Evolutionary conservation across 2,888 invertebrate species (phyloP).

Genomic region (Acanthopleura granulata): DNA sequence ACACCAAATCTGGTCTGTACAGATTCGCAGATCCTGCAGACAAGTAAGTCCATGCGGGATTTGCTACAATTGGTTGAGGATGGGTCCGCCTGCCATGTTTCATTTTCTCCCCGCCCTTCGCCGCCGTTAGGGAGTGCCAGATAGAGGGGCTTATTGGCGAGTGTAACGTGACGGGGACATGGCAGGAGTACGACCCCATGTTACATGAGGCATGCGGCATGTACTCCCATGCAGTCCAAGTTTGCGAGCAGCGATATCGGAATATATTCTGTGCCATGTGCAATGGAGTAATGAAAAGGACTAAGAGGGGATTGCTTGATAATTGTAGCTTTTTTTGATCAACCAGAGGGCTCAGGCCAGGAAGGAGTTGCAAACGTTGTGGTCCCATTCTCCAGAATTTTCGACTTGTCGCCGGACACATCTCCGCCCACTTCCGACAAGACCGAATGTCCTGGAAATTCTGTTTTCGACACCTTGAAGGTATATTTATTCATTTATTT

Average conservation of each 20-base stretch:
- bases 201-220: background rate
- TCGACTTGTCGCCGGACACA: too few species aligned
- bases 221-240: background rate
- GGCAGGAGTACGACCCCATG: background rate
- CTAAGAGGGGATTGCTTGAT: too few species aligned
- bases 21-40: background rate
- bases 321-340: too few species aligned
- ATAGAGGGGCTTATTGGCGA: background rate
- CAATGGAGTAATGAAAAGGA: background rate
- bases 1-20: background rate
- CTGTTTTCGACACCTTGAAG: too few species aligned
- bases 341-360: too few species aligned
- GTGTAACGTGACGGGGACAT: background rate
- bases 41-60: background rate
- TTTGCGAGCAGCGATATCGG: background rate
- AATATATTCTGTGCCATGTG: background rate
- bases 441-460: too few species aligned
- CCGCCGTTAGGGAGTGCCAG: background rate
- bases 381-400: too few species aligned
- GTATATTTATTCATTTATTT: too few species aligned
- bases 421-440: too few species aligned
- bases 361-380: too few species aligned
- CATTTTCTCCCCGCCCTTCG: background rate
- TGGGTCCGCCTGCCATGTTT: background rate
- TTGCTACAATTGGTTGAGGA: background rate